phyloP scores from a whole-genome alignment of 2,797 vertebrate genomes.

The Erpetoichthys calabaricus region DNA sequence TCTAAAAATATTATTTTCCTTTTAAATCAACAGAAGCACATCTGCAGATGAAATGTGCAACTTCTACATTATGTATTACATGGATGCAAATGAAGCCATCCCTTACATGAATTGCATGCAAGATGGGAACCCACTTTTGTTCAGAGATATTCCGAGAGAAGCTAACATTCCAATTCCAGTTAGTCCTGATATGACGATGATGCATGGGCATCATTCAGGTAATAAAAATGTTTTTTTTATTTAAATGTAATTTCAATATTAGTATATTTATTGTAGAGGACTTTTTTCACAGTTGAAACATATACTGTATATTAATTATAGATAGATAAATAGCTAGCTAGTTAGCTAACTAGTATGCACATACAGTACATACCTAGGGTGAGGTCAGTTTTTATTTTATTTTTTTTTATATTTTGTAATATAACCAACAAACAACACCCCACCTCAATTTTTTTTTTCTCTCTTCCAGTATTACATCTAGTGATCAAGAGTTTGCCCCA shows the following conservation, averaged over 20 bases:
- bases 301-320: too few relatives aligned
- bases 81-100: constrained; percentile 71
- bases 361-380: too few relatives aligned
- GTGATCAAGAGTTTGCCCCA: too few relatives aligned
- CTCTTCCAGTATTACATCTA: too few relatives aligned
- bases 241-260: background rate
- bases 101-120: constrained; percentile 83
- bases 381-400: too few relatives aligned
- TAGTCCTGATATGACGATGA: constrained; percentile 52
- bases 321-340: too few relatives aligned
- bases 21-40: constrained; percentile 55
- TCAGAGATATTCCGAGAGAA: constrained; percentile 69
- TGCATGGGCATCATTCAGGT: constrained; percentile 48
- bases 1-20: constrained; percentile 1
- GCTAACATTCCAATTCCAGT: constrained; percentile 70
- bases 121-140: constrained; percentile 54
- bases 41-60: constrained; percentile 95
- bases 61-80: constrained; percentile 97
- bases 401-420: too few relatives aligned
- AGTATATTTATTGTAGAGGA: background rate
- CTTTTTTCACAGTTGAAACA: too few relatives aligned
- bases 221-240: constrained; percentile 14
- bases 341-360: too few relatives aligned
- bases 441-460: too few relatives aligned
- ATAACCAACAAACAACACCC: too few relatives aligned